Evolutionary conservation across 2,888 invertebrate genomes (phyloP).

Genomic region (Chaetoderma sp.): DNA sequence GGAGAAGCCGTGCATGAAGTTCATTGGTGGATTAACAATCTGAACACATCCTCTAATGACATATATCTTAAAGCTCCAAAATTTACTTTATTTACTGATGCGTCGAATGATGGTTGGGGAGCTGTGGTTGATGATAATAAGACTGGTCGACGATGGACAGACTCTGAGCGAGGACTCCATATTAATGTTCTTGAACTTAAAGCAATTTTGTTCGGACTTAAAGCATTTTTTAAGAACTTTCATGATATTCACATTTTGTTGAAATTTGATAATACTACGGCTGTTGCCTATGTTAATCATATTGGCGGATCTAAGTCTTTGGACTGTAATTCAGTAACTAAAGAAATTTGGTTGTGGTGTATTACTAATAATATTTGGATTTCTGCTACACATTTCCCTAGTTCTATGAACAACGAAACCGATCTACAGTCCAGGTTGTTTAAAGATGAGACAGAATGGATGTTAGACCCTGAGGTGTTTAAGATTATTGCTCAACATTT

Average conservation of each 20-base stretch:
- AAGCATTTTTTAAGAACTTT: constrained; percentile 4
- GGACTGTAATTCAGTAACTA: neutral
- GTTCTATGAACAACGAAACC: constrained; percentile 5
- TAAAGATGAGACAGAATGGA: constrained; percentile 15
- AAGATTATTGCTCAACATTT: neutral
- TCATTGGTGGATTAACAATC: constrained; percentile 11
- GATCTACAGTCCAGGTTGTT: neutral
- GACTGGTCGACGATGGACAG: constrained; percentile 10
- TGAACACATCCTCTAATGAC: neutral
- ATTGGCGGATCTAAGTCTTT: constrained; percentile 8
- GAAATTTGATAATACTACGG: neutral
- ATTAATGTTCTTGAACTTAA: constrained; percentile 7
- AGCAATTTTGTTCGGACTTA: constrained; percentile 2
- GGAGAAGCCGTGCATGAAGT: neutral
- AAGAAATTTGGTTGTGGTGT: constrained; percentile 12
- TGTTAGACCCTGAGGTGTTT: constrained; percentile 1
- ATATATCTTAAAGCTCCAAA: neutral
- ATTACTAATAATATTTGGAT: constrained; percentile 1
- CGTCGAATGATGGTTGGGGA: constrained; percentile 8
- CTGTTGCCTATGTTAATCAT: constrained; percentile 9
- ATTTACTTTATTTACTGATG: constrained; percentile 1
- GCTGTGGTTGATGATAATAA: neutral
- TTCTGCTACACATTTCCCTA: constrained; percentile 9
- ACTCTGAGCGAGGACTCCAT: neutral
- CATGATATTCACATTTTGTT: neutral